These are phyloP conservation scores for Jaculus jaculus DNA, from an alignment of 2,113 vertebrate species.

Conservation along the genomic window DNA sequence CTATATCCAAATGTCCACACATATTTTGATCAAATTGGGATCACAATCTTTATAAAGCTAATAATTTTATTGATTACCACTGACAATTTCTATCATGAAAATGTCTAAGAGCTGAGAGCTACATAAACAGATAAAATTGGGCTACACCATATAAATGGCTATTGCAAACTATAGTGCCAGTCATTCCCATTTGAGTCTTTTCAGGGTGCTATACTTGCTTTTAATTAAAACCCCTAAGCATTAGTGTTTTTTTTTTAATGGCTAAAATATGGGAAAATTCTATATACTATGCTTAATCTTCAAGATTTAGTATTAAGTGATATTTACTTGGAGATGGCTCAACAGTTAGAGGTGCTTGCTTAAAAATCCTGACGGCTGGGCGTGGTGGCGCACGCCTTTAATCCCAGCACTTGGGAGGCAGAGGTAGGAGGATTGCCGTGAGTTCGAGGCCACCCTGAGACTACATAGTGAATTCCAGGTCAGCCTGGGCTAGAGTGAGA, in stretches of 20 bases:
- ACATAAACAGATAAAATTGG: background rate
- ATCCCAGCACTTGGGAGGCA: too few species aligned
- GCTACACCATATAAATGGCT: background rate
- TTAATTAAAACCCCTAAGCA: slow-evolving; percentile 12
- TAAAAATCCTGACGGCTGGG: too few species aligned
- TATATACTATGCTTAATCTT: background rate
- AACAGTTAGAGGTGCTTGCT: too few species aligned
- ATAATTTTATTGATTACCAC: background rate
- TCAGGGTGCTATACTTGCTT: background rate
- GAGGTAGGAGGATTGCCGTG: too few species aligned
- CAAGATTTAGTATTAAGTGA: background rate
- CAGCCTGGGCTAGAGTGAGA: too few species aligned
- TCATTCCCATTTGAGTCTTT: background rate
- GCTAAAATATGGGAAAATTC: background rate
- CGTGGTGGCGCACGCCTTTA: too few species aligned
- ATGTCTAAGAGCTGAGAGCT: slow-evolving; percentile 2
- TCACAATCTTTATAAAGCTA: background rate
- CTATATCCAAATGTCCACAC: background rate
- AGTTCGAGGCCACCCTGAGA: too few species aligned
- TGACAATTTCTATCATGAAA: background rate
- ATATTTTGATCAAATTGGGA: background rate
- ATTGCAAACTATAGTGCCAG: background rate
- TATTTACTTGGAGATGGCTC: too few species aligned
- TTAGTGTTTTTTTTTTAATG: background rate
- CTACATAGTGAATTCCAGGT: too few species aligned